Conservation (phyloP, 2,797 vertebrate species). For the Apogon talboti region DNA sequence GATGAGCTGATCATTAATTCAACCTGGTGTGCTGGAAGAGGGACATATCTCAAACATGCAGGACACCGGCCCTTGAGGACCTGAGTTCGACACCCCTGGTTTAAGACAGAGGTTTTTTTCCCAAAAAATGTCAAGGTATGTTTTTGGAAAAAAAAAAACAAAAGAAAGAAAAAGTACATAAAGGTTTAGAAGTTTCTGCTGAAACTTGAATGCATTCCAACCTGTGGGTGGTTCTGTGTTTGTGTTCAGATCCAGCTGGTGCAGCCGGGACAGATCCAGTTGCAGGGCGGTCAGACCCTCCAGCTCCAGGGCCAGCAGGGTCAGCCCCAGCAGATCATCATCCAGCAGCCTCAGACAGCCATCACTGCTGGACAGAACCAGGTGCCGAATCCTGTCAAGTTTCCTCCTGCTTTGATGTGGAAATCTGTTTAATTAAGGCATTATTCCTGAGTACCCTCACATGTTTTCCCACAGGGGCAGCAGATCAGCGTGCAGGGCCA, state of each 20-base stretch:
- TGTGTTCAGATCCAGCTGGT: constrained; percentile 93
- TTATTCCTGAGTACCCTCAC: constrained; percentile 5
- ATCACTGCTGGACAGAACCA: constrained; percentile 98
- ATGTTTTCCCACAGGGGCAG: constrained; percentile 85
- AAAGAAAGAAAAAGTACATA: too few species aligned
- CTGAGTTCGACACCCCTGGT: too few species aligned
- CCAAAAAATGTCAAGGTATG: too few species aligned
- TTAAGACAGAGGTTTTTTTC: too few species aligned
- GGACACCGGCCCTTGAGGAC: too few species aligned
- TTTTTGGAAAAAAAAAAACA: too few species aligned
- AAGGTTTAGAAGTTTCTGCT: background rate
- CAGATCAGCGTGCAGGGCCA: constrained; percentile 98
- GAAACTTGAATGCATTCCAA: background rate
- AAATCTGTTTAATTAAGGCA: background rate
- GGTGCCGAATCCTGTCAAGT: constrained; percentile 75
- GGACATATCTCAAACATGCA: too few species aligned
- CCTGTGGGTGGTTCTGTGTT: constrained; percentile 32
- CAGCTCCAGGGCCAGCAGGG: constrained; percentile 98
- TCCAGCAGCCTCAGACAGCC: constrained; percentile 98
- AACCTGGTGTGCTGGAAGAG: too few species aligned
- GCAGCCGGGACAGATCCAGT: constrained; percentile 97
- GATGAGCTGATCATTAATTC: too few species aligned
- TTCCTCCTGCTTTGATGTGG: background rate
- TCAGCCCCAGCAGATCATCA: constrained; percentile 98
- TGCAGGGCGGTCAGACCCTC: constrained; percentile 96